Conservation (phyloP, 1,140 invertebrate species). For the Caerostris darwini region DNA sequence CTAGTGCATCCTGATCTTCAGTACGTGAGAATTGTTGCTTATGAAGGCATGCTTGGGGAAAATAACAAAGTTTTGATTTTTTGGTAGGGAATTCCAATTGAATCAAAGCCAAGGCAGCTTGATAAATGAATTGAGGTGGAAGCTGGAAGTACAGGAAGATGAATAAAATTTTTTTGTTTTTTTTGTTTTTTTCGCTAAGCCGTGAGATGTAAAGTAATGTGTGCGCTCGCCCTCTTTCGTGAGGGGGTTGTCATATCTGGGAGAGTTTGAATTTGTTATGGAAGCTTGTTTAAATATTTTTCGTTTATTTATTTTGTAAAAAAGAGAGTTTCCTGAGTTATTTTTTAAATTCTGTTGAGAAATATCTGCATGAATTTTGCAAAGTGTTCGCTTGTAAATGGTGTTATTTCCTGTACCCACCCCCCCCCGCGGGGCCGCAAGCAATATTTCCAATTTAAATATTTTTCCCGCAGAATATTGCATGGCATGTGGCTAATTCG, state of each 20-base stretch:
- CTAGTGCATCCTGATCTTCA: conserved; percentile 24
- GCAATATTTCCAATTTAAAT: no score
- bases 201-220: conserved; percentile 30
- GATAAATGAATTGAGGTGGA: conserved; percentile 26
- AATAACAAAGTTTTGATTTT: conserved; percentile 72
- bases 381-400: no score
- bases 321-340: no score
- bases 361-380: no score
- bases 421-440: no score
- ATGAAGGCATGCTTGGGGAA: conserved; percentile 31
- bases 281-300: conserved; percentile 9
- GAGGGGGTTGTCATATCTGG: background rate
- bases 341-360: no score
- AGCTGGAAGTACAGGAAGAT: background rate
- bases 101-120: conserved; percentile 25
- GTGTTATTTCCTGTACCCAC: no score
- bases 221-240: background rate
- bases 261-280: background rate
- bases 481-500: no score
- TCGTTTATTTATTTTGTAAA: no score
- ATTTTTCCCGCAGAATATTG: no score
- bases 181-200: conserved; percentile 1
- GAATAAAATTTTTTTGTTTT: no score
- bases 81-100: conserved; percentile 57
- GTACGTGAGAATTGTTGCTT: conserved; percentile 70